Percentiles rank a stretch among this genome's conserved stretches.
phyloP scores from a whole-genome alignment of 2,113 vertebrate species.

The Anoplopoma fimbria region DNA sequence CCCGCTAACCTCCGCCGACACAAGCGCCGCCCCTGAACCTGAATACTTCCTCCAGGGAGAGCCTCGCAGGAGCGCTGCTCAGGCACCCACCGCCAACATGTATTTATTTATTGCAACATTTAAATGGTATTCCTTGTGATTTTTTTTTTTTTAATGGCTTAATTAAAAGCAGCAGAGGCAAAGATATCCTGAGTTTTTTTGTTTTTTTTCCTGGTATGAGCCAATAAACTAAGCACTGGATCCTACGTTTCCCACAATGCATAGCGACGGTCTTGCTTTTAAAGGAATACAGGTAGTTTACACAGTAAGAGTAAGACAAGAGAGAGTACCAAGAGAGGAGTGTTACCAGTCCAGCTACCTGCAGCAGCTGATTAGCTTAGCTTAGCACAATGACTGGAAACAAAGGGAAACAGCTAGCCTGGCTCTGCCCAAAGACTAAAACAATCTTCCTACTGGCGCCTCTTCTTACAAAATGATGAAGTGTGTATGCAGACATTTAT shows the following conservation, averaged over 20 bases:
- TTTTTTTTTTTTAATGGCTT: not conserved
- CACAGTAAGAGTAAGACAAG: too few relatives aligned
- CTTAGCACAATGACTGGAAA: conserved; percentile 8
- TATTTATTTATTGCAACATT: not conserved
- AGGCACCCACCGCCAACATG: not conserved
- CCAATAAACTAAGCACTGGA: not conserved
- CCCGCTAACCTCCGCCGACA: not conserved
- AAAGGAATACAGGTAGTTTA: not conserved
- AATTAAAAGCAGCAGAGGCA: not conserved
- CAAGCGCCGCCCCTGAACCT: conserved; percentile 68
- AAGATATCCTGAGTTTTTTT: not conserved
- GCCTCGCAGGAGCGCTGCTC: conserved; percentile 59
- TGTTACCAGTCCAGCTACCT: too few relatives aligned
- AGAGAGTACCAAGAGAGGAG: not conserved
- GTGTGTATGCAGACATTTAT: not conserved
- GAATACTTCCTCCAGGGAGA: conserved; percentile 46
- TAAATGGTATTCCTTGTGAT: not conserved
- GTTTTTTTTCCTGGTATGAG: not conserved
- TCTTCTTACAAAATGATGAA: not conserved
- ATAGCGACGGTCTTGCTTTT: not conserved
- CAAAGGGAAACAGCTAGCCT: not conserved
- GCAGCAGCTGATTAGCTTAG: not conserved
- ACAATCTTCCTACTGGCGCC: too few relatives aligned
- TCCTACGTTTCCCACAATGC: conserved; percentile 53
- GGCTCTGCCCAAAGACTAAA: not conserved